Percentiles rank a stretch among this genome's conserved stretches.
Conservation (phyloP, 2,888 invertebrate species). For the Euzophera pinguis region DNA sequence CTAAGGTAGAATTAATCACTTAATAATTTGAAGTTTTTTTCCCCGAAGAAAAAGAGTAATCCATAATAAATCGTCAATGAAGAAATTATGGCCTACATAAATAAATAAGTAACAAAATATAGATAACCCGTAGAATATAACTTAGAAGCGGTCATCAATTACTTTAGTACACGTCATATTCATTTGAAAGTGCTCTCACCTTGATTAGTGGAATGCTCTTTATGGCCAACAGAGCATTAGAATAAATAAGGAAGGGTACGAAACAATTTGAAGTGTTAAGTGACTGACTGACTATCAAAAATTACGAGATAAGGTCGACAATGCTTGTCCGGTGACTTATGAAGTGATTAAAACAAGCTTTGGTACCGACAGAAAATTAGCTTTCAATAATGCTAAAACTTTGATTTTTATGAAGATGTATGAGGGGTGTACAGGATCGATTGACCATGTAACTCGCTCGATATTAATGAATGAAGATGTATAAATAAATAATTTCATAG, state of each 20-base stretch:
- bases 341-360: constrained; percentile 63
- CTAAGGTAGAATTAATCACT: too few species aligned
- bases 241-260: constrained; percentile 71
- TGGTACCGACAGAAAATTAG: constrained; percentile 43
- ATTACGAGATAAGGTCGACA: constrained; percentile 73
- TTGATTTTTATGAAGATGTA: too few species aligned
- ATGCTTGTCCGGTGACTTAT: constrained; percentile 70
- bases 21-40: too few species aligned
- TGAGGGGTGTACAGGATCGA: too few species aligned
- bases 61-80: background rate
- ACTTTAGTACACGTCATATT: constrained; percentile 70
- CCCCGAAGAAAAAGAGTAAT: background rate
- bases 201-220: constrained; percentile 75
- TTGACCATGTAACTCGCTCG: too few species aligned
- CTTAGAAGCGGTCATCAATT: constrained; percentile 47
- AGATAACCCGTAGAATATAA: constrained; percentile 18
- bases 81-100: constrained; percentile 15
- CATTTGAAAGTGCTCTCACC: constrained; percentile 69
- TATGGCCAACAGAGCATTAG: constrained; percentile 64
- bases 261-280: constrained; percentile 77
- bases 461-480: too few species aligned
- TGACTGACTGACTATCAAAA: constrained; percentile 75
- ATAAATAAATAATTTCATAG: too few species aligned
- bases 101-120: constrained; percentile 24
- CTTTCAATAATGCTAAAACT: background rate